Percentiles rank a stretch among this genome's conserved stretches.
Evolutionary conservation across 2,888 invertebrate species (phyloP).

Genomic region (Hyppa rectilinea): DNA sequence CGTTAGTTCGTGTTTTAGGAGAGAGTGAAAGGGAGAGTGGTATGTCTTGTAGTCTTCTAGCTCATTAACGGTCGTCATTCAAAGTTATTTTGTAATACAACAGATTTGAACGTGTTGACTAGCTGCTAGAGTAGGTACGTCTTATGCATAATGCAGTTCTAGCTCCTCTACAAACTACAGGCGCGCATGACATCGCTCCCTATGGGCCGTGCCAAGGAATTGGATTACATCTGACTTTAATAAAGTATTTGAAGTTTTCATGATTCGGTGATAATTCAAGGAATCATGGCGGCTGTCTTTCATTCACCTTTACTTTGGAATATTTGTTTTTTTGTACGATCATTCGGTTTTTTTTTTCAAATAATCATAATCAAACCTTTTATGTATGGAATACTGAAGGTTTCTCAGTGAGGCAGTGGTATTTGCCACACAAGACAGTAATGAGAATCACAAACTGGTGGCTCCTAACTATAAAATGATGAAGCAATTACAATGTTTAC

Average conservation of each 20-base stretch:
- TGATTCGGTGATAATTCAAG: conserved; percentile 8
- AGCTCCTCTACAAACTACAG: conserved; percentile 37
- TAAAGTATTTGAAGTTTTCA: conserved; percentile 33
- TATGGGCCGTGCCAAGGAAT: conserved; percentile 34
- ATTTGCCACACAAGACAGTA: background rate
- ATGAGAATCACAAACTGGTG: background rate
- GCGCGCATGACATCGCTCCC: conserved; percentile 41
- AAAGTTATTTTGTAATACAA: conserved; percentile 64
- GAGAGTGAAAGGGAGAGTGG: conserved; percentile 45
- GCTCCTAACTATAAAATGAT: background rate
- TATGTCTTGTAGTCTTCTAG: conserved; percentile 53
- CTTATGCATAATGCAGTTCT: conserved; percentile 54
- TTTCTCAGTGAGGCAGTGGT: background rate
- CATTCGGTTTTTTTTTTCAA: no score
- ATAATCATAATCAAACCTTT: background rate
- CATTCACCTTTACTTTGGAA: background rate
- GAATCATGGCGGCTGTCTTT: background rate
- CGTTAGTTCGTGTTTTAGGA: conserved; percentile 22
- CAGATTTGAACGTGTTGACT: conserved; percentile 57
- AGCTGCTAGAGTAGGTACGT: conserved; percentile 38
- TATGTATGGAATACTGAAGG: background rate
- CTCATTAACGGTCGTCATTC: conserved; percentile 59
- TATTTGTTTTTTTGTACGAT: background rate
- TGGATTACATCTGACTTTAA: conserved; percentile 41
- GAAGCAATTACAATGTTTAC: conserved; percentile 1